Evolutionary conservation across 2,113 vertebrate species (phyloP).

Genomic region (Pampusana beccarii): DNA sequence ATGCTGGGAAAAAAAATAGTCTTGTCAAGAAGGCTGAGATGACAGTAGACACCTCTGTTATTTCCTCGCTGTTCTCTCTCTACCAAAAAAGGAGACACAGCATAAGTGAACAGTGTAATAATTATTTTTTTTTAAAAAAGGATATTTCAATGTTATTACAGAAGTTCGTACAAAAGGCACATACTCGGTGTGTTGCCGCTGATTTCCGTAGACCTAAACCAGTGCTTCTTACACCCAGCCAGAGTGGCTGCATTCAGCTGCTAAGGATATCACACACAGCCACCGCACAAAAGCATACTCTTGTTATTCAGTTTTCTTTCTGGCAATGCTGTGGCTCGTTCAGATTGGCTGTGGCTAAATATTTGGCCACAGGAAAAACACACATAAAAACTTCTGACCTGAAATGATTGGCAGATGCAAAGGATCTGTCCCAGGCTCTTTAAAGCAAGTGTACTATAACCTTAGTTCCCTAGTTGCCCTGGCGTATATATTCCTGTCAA

Average conservation of each 20-base stretch:
- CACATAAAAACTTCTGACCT: neutral
- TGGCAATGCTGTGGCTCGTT: neutral
- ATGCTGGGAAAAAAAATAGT: neutral
- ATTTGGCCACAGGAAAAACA: neutral
- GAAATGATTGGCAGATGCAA: neutral
- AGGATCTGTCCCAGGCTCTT: neutral
- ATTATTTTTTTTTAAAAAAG: neutral
- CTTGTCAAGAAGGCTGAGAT: neutral
- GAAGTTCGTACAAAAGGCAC: neutral
- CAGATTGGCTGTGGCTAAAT: neutral
- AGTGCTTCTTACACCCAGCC: neutral
- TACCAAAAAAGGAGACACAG: neutral
- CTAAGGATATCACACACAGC: neutral
- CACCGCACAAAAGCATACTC: neutral
- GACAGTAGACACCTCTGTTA: neutral
- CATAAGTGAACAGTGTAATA: neutral
- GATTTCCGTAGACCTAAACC: neutral
- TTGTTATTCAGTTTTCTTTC: neutral
- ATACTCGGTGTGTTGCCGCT: accelerated
- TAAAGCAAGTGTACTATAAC: neutral
- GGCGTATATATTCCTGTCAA: neutral
- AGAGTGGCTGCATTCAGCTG: neutral
- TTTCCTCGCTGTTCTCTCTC: neutral
- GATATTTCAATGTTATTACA: neutral
- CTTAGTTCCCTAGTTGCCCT: neutral